Evolutionary conservation across 53 echinoderm and acorn worm genomes (phyloP).

Genomic region (Mesocentrotus franciscanus): DNA sequence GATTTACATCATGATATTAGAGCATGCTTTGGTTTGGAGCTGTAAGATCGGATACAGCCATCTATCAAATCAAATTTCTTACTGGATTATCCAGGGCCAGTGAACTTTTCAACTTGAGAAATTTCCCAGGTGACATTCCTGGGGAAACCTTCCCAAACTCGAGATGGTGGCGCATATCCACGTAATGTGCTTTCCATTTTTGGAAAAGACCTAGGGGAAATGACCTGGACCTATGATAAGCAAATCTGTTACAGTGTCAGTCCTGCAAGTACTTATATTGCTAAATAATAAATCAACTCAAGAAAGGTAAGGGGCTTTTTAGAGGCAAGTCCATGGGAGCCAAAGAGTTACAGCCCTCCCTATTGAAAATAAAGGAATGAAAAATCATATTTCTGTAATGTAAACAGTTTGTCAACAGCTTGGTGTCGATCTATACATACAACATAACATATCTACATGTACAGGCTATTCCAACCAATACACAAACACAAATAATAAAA

Average conservation of each 20-base stretch:
- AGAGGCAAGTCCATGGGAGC: too few species aligned
- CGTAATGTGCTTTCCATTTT: conserved; percentile 26
- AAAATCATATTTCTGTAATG: too few species aligned
- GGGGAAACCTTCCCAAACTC: conserved; percentile 20
- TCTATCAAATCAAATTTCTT: conserved; percentile 23
- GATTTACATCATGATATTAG: too few species aligned
- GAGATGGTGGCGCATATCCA: not conserved
- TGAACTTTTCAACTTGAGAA: conserved; percentile 54
- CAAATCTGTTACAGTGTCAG: conserved; percentile 4
- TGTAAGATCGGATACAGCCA: not conserved
- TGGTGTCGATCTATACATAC: not conserved
- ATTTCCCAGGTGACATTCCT: conserved; percentile 39
- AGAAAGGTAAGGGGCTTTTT: not conserved
- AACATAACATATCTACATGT: not conserved
- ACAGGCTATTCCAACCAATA: conserved; percentile 1
- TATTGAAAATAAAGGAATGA: too few species aligned
- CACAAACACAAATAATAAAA: conserved; percentile 34
- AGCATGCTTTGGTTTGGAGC: not conserved
- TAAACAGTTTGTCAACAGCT: not conserved
- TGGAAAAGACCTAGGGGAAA: not conserved
- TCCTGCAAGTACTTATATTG: not conserved
- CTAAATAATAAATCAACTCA: not conserved
- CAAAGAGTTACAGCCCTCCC: too few species aligned
- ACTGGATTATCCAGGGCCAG: conserved; percentile 31
- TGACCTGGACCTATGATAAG: not conserved